Base-by-base conservation (phyloP, 2,797 vertebrate genomes). In the Odontamblyopus rebecca region DNA sequence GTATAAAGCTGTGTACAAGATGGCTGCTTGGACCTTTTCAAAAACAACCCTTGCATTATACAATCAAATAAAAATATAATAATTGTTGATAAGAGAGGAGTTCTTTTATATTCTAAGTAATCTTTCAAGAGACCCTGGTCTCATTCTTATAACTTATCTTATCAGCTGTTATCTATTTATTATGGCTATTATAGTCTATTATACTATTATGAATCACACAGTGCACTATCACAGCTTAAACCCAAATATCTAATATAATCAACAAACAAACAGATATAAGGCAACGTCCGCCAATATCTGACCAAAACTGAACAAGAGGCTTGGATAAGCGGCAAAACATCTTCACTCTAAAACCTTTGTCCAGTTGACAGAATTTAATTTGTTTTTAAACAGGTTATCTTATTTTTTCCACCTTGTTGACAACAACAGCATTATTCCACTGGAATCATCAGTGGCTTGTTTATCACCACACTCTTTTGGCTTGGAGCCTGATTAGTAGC, bases 401-500 rank as follows among this genome's bases (percentile, higher is more conserved):
- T 38, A 38, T 38, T 7, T 38, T 38, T 38, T 38, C 35, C 35
- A 38, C 35, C 35, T 38, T 38, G 35, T 38, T 38, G 35, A 9
- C 35, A 38, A 38, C 35, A 38, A 38, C 35, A 38, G 35, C 35
- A 44, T 32, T 32, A 63, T 41, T 26, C n/a, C n/a, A 16, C 5
- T 5, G 41, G 12, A 13, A 15, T 35, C 44, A 19, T 27, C 26
- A n/a, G 57, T n/a, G 73, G 13, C 26, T 11, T 70, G 27, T 27
- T 18, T 61, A 9, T 18, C 3, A 50, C 26, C 23, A 12, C 12
- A 48, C 44, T 56, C 56, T 26, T 32, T 41, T 68, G 8, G 15
- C 30, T 32, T 62, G 8, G 35, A 71, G 7, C 57, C 71, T 50
- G 13, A 72, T 38, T 66, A 71, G 32, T 18, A 63, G 61, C 38